These are phyloP conservation scores for Pollenia angustigena DNA, from an alignment of 2,888 invertebrate genomes.

Conservation along the genomic window DNA sequence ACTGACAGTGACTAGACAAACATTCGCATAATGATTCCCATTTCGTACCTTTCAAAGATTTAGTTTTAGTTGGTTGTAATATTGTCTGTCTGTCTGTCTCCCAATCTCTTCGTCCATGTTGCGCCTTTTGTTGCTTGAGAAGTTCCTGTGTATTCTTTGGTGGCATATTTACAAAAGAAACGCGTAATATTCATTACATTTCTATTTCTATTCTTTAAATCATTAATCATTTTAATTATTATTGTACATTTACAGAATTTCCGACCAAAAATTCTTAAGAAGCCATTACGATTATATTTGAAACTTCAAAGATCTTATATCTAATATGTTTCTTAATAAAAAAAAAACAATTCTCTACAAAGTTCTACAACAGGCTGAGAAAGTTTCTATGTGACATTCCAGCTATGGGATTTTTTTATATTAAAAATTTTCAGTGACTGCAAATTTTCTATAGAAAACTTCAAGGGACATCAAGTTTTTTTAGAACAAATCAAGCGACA, in stretches of 20 bases:
- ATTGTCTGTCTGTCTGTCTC: conserved; percentile 20
- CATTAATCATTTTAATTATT: conserved; percentile 73
- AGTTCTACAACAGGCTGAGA: too few relatives aligned
- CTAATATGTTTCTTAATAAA: too few relatives aligned
- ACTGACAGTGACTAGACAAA: conserved; percentile 75
- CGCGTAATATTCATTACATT: conserved; percentile 66
- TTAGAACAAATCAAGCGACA: too few relatives aligned
- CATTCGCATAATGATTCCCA: conserved; percentile 72
- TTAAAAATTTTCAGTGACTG: too few relatives aligned
- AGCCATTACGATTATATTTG: background rate
- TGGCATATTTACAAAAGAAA: conserved; percentile 65
- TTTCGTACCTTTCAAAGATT: conserved; percentile 66
- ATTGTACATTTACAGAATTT: background rate
- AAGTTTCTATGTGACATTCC: too few relatives aligned
- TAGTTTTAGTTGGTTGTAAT: conserved; percentile 50
- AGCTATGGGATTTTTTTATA: too few relatives aligned
- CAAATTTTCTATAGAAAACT: too few relatives aligned
- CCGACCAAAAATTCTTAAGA: conserved; percentile 14
- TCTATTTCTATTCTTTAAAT: conserved; percentile 63
- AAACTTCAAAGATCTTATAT: too few relatives aligned
- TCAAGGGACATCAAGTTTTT: too few relatives aligned
- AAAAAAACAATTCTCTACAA: too few relatives aligned
- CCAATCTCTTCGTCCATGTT: conserved; percentile 9
- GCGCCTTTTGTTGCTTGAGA: conserved; percentile 49
- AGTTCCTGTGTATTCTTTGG: conserved; percentile 58